These are phyloP conservation scores for Peribatodes rhomboidaria DNA, from an alignment of 2,888 invertebrate genomes.

Conservation along the genomic window DNA sequence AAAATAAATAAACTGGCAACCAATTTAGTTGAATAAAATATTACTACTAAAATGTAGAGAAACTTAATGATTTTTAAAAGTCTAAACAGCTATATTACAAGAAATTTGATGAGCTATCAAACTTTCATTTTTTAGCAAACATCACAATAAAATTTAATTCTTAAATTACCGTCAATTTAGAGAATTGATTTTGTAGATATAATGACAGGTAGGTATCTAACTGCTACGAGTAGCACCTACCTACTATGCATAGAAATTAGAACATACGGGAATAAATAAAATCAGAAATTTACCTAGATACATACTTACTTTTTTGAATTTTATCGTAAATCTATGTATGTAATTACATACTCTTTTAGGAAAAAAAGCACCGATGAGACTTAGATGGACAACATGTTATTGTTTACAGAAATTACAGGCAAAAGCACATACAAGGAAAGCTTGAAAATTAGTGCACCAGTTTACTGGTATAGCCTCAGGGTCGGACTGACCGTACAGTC, in stretches of 20 bases:
- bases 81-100: slow-evolving; percentile 13
- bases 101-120: slow-evolving; percentile 27
- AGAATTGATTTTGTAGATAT: slow-evolving; percentile 24
- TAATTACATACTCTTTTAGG: no score
- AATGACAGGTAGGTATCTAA: slow-evolving; percentile 9
- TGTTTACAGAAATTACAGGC: no score
- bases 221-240: not conserved
- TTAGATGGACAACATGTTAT: no score
- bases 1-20: not conserved
- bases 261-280: no score
- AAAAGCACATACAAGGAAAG: no score
- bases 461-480: no score
- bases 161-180: slow-evolving; percentile 21
- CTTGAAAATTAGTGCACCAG: no score
- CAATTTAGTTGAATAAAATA: not conserved
- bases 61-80: slow-evolving; percentile 9
- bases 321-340: no score
- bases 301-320: no score
- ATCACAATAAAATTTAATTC: slow-evolving; percentile 30
- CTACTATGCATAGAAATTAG: not conserved
- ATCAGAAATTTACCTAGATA: no score
- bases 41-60: slow-evolving; percentile 4
- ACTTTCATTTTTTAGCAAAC: slow-evolving; percentile 35
- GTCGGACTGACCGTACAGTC: no score
- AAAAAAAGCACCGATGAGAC: no score